Evolutionary conservation across 2,888 invertebrate genomes (phyloP), one percentile per base, ranked within the genome.

Genomic region (Pyrrhosoma nymphula): DNA sequence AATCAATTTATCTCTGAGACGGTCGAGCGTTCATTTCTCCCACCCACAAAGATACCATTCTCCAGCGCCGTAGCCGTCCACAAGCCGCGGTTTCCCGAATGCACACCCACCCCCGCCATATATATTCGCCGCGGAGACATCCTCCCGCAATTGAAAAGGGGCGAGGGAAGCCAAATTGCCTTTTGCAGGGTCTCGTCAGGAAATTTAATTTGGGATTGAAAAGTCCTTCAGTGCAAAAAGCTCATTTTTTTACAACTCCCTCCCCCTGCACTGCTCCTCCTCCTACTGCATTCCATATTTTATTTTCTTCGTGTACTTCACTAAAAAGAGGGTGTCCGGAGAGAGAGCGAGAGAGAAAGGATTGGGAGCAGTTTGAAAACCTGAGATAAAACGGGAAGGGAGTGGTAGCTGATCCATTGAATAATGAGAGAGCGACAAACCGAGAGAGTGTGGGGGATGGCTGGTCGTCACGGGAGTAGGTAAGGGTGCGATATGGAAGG

Each of bases 131-230:
- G 16, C 82, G 35, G 82, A 35, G 82, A 82, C 82, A 82, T 89
- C 89, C 89, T 89, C 89, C 89, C 89, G 26, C 89, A 26, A 47
- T 93, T 75, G 69, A 91, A 47, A 69, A 69, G 30, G 47, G 60
- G 60, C 2, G 12, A 69, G 47, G n/a, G 90, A 35, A 93, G 35
- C 69, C 63, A 93, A 93, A 93, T 93, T 93, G 47, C 93, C 60
- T 93, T 69, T 69, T 47, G 47, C 69, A 47, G 63, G 26, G 47
- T n/a, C 69, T 63, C 60, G 60, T 39, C 93, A 69, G 63, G 69
- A 69, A 69, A 93, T 93, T 82, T 93, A 93, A 93, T 93, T 93
- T 69, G 47, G 30, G 39, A 93, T 93, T 75, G 93, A 69, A 93
- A 93, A 93, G 47, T 75, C 69, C 82, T 82, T 39, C 47, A 69